Evolutionary conservation across 2,797 vertebrate genomes (phyloP).

Genomic region (Florisuga fusca): DNA sequence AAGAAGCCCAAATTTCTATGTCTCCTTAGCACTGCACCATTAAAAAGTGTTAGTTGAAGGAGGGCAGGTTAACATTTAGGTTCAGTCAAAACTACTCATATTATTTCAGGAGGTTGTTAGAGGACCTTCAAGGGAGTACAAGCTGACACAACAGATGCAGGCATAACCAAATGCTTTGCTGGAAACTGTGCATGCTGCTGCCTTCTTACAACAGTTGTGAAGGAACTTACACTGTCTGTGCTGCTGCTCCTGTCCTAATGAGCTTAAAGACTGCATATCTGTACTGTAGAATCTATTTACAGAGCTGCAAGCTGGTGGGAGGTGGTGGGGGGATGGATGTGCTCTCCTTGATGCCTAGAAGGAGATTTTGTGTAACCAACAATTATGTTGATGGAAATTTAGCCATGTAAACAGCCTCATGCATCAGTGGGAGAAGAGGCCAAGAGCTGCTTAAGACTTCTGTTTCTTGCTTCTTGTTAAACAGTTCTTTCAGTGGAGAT

Average conservation of each 20-base stretch:
- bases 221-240: background rate
- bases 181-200: slow-evolving; percentile 40
- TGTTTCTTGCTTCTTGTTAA: background rate
- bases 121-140: background rate
- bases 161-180: background rate
- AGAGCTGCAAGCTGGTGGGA: background rate
- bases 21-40: background rate
- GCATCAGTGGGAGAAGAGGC: slow-evolving; percentile 35
- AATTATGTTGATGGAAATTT: background rate
- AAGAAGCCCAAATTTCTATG: background rate
- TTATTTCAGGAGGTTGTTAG: background rate
- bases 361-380: background rate
- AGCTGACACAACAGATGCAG: background rate
- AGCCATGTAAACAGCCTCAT: background rate
- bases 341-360: slow-evolving; percentile 12
- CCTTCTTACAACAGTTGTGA: background rate
- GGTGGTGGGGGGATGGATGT: background rate
- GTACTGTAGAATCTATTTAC: background rate
- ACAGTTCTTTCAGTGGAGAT: slow-evolving; percentile 33
- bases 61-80: background rate
- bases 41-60: background rate
- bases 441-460: background rate
- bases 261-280: background rate
- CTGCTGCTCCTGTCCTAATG: slow-evolving; percentile 14
- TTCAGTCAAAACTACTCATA: background rate